Evolutionary conservation across 2,797 vertebrate species (phyloP).

Genomic region (Lutjanus campechanus): DNA sequence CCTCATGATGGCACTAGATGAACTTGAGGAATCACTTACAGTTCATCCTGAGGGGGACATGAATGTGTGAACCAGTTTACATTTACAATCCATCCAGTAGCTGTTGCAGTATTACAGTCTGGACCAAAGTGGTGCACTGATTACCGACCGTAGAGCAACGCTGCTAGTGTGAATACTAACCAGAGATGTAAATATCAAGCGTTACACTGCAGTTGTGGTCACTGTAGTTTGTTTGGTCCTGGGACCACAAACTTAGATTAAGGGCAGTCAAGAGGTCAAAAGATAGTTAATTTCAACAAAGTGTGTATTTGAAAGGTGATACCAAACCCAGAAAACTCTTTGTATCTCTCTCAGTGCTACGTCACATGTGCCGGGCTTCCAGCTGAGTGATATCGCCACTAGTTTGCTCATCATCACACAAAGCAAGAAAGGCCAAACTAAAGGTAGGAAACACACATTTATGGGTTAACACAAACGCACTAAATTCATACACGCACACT

Average conservation of each 20-base stretch:
- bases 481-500: neutral
- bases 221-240: neutral
- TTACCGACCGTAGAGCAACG: too few species aligned
- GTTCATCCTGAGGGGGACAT: too few species aligned
- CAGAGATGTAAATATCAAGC: too few species aligned
- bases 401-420: conserved; percentile 68
- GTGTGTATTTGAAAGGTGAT: neutral
- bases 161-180: too few species aligned
- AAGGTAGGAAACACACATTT: conserved; percentile 46
- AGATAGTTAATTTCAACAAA: neutral
- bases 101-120: too few species aligned
- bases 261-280: too few species aligned
- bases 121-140: too few species aligned
- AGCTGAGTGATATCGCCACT: conserved; percentile 46
- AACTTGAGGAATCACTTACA: too few species aligned
- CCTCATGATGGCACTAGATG: too few species aligned
- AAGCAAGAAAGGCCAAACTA: conserved; percentile 54
- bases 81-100: too few species aligned
- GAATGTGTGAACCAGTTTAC: too few species aligned
- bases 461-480: neutral
- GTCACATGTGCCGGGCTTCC: conserved; percentile 43
- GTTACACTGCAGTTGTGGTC: neutral
- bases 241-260: neutral
- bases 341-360: conserved; percentile 57
- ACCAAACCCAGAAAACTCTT: neutral